Base-by-base conservation (phyloP, 2,113 vertebrate genomes). In the Peromyscus maniculatus region DNA sequence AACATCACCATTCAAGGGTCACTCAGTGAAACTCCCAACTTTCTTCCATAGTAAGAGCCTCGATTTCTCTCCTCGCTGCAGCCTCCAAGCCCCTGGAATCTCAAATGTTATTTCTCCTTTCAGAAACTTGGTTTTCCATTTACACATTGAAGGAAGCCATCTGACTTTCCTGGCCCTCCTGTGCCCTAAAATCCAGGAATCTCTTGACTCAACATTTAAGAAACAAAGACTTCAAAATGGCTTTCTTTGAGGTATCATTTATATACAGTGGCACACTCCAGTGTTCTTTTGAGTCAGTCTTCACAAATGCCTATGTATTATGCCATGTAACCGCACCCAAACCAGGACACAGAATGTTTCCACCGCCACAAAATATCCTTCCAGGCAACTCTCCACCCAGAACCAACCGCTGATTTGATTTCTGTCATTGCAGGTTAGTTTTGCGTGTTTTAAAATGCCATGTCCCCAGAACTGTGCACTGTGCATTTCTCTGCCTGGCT, bases 321-420 rank as follows among this genome's bases (percentile, higher is more conserved):
- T 1, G 28, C 77, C 67, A 31, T 17, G 57, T 31, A 69, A 75
- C 43, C 66, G 93, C 71, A 16, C 15, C 80, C 75, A 17, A 46
- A 22, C 16, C 43, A 82, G 59, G 88, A 82, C 91, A 28, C 11
- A 91, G 66, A 67, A 82, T 79, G 86, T 93, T 95, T 95, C 96
- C 93, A 91, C 87, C 39, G 31, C 94, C 91, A 91, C 92, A 88
- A 15, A 94, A 87, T 36, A 82, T 86, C 74, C 39, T 66, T 92
- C 88, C 86, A 83, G 74, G 89, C 52, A 72, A 13, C 46, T 80
- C 72, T 78, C 82, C 57, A 89, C 84, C 89, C 93, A 79, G 80
- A 78, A 31, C 39, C 78, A 96, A 94, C 86, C 89, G 0, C 89
- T 49, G 71, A 86, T 94, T 77, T 94, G 89, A 96, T 89, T 95